Percentiles rank a stretch among this genome's conserved stretches.
Conservation (phyloP, 1,140 invertebrate genomes). For the Drosophila tristis region DNA sequence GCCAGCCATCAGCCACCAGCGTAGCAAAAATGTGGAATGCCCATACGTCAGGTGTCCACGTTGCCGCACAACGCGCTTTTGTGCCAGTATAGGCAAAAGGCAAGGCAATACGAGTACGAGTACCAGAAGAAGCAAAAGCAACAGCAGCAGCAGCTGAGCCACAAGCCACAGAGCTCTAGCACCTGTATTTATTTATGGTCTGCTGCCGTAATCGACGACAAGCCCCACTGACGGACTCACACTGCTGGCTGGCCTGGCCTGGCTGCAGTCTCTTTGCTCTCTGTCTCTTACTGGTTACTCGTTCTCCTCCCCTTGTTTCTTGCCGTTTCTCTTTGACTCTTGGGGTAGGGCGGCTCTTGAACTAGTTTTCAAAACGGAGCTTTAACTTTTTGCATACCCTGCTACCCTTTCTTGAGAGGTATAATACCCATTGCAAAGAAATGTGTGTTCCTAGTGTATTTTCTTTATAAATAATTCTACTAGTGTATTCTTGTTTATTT, state of each 20-base stretch:
- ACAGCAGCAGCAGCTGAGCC: constrained; percentile 16
- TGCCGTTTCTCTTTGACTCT: constrained; percentile 10
- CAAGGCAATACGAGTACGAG: too few species aligned
- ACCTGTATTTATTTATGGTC: constrained; percentile 78
- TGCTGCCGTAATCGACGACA: constrained; percentile 73
- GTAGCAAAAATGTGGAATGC: constrained; percentile 11
- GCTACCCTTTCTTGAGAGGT: not conserved
- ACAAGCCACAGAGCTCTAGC: constrained; percentile 15
- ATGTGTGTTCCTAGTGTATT: too few species aligned
- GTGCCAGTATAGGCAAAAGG: constrained; percentile 11
- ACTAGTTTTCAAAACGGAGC: constrained; percentile 62
- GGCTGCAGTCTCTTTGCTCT: constrained; percentile 41
- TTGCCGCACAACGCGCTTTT: constrained; percentile 35
- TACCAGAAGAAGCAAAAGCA: not conserved
- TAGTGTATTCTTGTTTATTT: too few species aligned
- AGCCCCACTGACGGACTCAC: constrained; percentile 18
- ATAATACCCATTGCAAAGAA: too few species aligned
- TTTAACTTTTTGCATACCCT: constrained; percentile 16
- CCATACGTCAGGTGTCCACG: constrained; percentile 55
- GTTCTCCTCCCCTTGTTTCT: not conserved
- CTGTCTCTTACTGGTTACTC: constrained; percentile 17
- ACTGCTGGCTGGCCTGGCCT: too few species aligned
- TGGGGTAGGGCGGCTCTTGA: constrained; percentile 75
- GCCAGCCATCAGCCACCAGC: constrained; percentile 7
- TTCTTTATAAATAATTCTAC: too few species aligned